phyloP scores from a whole-genome alignment of 2,113 vertebrate species.

The Cyanoliseus patagonus region DNA sequence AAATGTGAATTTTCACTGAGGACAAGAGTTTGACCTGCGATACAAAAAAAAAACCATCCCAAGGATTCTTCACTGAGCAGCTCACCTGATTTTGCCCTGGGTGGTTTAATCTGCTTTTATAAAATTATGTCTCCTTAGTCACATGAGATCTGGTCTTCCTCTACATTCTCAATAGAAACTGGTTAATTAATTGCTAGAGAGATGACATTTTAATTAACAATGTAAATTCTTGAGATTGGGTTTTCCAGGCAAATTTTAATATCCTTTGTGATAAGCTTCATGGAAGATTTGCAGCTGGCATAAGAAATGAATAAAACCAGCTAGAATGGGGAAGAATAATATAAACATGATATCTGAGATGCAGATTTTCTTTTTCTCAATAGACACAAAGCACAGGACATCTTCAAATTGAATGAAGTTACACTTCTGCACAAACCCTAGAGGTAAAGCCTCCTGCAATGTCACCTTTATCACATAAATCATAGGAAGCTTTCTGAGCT shows the following conservation, averaged over 20 bases:
- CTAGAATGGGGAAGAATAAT: neutral
- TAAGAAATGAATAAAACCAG: neutral
- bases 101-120: neutral
- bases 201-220: neutral
- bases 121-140: neutral
- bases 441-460: neutral
- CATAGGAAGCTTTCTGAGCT: neutral
- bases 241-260: neutral
- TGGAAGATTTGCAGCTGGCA: neutral
- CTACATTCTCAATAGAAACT: neutral
- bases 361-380: neutral
- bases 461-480: neutral
- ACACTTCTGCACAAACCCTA: neutral
- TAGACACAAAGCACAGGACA: neutral
- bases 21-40: neutral
- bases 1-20: neutral
- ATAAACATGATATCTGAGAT: neutral
- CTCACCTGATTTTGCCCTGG: neutral
- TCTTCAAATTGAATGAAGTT: neutral
- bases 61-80: neutral
- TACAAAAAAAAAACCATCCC: neutral
- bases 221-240: neutral
- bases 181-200: constrained; percentile 10
- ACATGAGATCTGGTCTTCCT: neutral
- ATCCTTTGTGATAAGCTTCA: neutral